Conservation (phyloP, 2,113 vertebrate species). For the Catharus fuscescens region DNA sequence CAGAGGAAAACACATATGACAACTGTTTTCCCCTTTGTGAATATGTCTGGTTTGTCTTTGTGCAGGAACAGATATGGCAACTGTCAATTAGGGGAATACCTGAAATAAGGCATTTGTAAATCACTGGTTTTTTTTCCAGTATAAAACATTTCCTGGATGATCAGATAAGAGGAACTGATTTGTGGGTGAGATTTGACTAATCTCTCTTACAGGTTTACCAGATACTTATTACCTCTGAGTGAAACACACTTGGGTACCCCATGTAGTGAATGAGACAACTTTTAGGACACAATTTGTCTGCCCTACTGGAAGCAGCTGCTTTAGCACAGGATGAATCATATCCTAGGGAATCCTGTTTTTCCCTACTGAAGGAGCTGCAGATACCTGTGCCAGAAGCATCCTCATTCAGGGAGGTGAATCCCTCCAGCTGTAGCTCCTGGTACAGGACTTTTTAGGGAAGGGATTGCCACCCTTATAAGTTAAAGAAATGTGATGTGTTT, state of each 20-base stretch:
- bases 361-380: not conserved
- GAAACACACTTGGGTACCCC: not conserved
- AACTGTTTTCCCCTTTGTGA: not conserved
- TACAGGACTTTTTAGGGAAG: not conserved
- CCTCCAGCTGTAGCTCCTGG: not conserved
- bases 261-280: not conserved
- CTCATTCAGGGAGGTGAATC: not conserved
- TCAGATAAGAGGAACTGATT: not conserved
- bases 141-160: not conserved
- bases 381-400: not conserved
- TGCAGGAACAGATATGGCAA: not conserved
- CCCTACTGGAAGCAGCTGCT: not conserved
- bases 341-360: not conserved
- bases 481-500: not conserved
- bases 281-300: not conserved
- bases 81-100: not conserved
- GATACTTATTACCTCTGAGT: not conserved
- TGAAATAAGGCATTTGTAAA: not conserved
- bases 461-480: not conserved
- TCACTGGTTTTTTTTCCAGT: not conserved
- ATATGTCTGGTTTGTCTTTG: not conserved
- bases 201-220: not conserved
- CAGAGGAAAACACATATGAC: not conserved
- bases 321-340: not conserved
- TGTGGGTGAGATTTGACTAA: not conserved